phyloP scores from a whole-genome alignment of 2,888 invertebrate species.

The Eudasyphora cyanicolor region DNA sequence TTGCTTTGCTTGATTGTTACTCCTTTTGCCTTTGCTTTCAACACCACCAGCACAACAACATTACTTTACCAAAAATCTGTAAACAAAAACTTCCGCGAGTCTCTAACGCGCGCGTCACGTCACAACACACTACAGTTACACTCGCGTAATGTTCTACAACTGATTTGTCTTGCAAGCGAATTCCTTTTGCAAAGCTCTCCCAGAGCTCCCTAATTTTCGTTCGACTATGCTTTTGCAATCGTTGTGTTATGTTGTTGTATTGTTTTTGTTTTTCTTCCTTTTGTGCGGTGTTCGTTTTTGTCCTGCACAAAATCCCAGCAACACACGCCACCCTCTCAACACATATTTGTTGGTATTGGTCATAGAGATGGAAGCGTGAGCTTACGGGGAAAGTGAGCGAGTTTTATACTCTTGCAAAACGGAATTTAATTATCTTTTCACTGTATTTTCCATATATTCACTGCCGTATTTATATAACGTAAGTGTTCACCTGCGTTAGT shows the following conservation, averaged over 20 bases:
- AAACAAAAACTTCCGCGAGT: slow-evolving; percentile 20
- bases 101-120: background rate
- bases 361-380: background rate
- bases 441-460: too few species aligned
- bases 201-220: slow-evolving; percentile 22
- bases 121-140: slow-evolving; percentile 49
- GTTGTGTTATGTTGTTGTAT: background rate
- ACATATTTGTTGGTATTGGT: background rate
- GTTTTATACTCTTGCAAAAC: too few species aligned
- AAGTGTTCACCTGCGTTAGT: too few species aligned
- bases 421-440: too few species aligned
- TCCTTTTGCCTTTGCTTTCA: background rate
- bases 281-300: background rate
- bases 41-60: background rate
- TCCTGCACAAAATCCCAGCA: slow-evolving; percentile 1
- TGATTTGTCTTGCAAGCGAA: slow-evolving; percentile 51
- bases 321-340: background rate
- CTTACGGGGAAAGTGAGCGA: background rate
- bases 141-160: slow-evolving; percentile 61
- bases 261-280: slow-evolving; percentile 18
- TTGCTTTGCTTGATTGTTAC: background rate
- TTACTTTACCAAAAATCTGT: background rate
- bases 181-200: slow-evolving; percentile 56
- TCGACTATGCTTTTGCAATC: slow-evolving; percentile 2
- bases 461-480: too few species aligned